phyloP scores from a whole-genome alignment of 2,797 vertebrate species.

The Tympanoctomys barrerae region DNA sequence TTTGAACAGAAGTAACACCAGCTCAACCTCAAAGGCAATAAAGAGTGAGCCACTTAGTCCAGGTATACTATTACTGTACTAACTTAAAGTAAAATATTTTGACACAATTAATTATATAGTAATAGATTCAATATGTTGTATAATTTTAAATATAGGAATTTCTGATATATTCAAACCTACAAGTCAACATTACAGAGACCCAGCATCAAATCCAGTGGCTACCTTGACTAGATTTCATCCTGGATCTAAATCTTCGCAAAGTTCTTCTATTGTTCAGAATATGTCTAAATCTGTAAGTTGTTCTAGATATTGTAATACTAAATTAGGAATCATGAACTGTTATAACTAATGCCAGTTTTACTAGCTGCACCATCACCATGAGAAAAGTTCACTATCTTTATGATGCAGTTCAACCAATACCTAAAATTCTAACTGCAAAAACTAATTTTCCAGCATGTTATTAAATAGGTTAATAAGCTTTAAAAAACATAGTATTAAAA shows the following conservation, averaged over 20 bases:
- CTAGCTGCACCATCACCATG: conserved; percentile 44
- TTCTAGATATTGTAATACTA: conserved; percentile 71
- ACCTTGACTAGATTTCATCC: conserved; percentile 83
- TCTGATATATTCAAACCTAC: conserved; percentile 82
- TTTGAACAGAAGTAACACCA: conserved; percentile 88
- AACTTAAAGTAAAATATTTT: conserved; percentile 73
- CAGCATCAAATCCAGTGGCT: conserved; percentile 82
- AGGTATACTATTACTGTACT: conserved; percentile 86
- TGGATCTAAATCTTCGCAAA: conserved; percentile 80
- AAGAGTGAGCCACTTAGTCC: conserved; percentile 87
- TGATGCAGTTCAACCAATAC: conserved; percentile 18
- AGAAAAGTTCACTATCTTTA: conserved; percentile 64
- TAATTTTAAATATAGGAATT: conserved; percentile 83
- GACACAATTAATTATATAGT: conserved; percentile 47
- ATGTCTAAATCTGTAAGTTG: conserved; percentile 84
- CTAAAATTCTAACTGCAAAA: conserved; percentile 6
- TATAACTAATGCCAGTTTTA: conserved; percentile 14
- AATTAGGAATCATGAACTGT: conserved; percentile 35
- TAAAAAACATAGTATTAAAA: conserved; percentile 49
- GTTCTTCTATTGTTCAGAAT: conserved; percentile 76
- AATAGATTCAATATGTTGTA: conserved; percentile 64
- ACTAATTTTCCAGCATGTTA: neutral
- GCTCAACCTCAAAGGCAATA: conserved; percentile 86
- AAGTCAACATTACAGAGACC: conserved; percentile 78
- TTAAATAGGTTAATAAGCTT: conserved; percentile 31